A percentile compares a stretch with the other conserved stretches of the same genome.
phyloP scores from a whole-genome alignment of 2,888 invertebrate genomes.

The Ochlodes sylvanus region DNA sequence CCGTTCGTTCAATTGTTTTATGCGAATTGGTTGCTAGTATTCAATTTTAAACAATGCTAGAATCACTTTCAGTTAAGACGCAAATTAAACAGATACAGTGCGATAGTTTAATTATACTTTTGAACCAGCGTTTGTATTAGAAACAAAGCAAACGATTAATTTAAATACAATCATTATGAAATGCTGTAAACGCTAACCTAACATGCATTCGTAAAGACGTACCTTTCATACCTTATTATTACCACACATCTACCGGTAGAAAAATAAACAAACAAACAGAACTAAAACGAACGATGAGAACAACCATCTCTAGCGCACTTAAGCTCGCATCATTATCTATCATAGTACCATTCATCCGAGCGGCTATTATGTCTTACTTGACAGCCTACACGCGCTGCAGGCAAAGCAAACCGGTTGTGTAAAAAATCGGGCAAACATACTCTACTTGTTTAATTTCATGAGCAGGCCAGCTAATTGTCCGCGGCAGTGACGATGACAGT shows the following conservation, averaged over 20 bases:
- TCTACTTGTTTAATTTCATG: constrained; percentile 80
- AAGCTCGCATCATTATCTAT: constrained; percentile 61
- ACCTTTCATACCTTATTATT: no score
- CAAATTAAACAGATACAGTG: no score
- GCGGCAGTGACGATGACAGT: constrained; percentile 80
- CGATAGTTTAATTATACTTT: no score
- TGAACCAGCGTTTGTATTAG: no score
- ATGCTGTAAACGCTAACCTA: no score
- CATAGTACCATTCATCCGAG: constrained; percentile 54
- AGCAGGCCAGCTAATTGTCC: constrained; percentile 79
- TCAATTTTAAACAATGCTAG: no score
- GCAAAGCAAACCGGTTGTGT: constrained; percentile 49
- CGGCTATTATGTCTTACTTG: constrained; percentile 54
- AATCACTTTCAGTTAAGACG: no score
- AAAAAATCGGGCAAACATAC: constrained; percentile 66
- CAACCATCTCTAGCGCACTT: constrained; percentile 51
- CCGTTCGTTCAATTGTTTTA: no score
- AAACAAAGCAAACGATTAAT: no score
- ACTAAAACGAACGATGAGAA: constrained; percentile 49
- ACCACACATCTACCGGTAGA: neutral
- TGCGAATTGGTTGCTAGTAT: no score
- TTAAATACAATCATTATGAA: no score
- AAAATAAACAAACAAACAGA: constrained; percentile 7
- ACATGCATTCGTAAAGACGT: no score
- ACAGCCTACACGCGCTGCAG: constrained; percentile 52